phyloP scores from a whole-genome alignment of 1,140 invertebrate species.

The Drosophila elegans region DNA sequence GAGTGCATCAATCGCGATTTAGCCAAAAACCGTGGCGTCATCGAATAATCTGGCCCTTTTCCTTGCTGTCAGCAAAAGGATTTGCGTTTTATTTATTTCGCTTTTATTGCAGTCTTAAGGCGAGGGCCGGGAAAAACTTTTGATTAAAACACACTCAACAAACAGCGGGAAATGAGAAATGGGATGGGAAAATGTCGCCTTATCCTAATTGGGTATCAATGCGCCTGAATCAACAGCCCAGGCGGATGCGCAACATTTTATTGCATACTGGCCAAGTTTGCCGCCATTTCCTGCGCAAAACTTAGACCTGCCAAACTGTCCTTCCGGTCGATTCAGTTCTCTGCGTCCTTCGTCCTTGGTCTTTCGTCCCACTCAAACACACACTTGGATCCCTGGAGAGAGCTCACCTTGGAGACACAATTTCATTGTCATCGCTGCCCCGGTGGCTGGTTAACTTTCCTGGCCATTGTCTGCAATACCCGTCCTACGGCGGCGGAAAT shows the following conservation, averaged over 20 bases:
- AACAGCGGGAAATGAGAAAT: constrained; percentile 16
- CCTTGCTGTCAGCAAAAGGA: constrained; percentile 66
- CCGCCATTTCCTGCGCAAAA: constrained; percentile 60
- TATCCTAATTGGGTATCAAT: constrained; percentile 83
- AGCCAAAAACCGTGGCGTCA: constrained; percentile 53
- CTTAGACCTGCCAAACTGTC: constrained; percentile 39
- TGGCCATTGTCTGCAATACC: constrained; percentile 69
- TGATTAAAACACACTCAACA: constrained; percentile 78
- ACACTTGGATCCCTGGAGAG: neutral
- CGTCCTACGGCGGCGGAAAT: constrained; percentile 53
- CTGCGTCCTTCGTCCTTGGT: neutral
- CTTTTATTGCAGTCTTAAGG: constrained; percentile 70
- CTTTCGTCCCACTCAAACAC: neutral
- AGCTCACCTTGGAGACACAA: constrained; percentile 58
- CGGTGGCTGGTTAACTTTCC: constrained; percentile 69
- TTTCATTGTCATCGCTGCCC: constrained; percentile 71
- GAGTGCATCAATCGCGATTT: constrained; percentile 17
- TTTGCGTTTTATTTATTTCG: constrained; percentile 75
- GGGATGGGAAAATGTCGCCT: constrained; percentile 62
- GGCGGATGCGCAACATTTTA: constrained; percentile 76
- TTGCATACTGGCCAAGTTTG: constrained; percentile 71
- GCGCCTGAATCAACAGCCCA: constrained; percentile 71
- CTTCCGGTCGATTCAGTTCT: neutral
- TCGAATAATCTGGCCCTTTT: constrained; percentile 51
- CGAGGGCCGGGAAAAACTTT: constrained; percentile 49